Conservation (phyloP, 2,797 vertebrate species). For the Urocyon cinereoargenteus region DNA sequence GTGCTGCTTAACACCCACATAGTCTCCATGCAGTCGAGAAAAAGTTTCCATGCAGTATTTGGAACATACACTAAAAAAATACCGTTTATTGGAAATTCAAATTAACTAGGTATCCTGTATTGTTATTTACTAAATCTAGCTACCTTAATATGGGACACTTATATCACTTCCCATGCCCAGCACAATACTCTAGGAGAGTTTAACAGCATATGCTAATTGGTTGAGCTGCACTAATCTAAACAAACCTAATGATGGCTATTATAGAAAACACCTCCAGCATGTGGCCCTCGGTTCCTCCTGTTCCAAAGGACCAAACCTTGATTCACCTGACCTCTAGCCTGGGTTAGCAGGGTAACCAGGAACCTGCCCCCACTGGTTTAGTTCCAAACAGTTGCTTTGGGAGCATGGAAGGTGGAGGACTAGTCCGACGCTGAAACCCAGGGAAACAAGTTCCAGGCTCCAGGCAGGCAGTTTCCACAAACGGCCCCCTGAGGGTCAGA, state of each 20-base stretch:
- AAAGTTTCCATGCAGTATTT: background rate
- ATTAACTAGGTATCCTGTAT: background rate
- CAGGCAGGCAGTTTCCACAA: background rate
- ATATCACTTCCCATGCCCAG: background rate
- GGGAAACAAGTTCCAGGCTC: background rate
- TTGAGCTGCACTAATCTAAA: background rate
- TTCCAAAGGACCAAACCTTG: background rate
- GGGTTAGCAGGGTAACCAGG: background rate
- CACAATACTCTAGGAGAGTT: background rate
- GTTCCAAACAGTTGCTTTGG: background rate
- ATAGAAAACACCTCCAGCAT: background rate
- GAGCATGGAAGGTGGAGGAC: background rate
- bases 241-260: background rate
- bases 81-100: constrained; percentile 32
- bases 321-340: background rate
- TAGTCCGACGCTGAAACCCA: background rate
- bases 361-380: background rate
- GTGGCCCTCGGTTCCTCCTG: background rate
- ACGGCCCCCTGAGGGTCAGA: background rate
- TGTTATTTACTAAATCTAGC: constrained; percentile 7
- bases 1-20: background rate
- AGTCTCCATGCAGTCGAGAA: background rate
- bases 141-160: background rate
- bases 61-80: background rate
- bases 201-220: background rate